These are phyloP conservation scores for Trididemnum clinides DNA, from an alignment of 23 tunicate species.

Conservation along the genomic window DNA sequence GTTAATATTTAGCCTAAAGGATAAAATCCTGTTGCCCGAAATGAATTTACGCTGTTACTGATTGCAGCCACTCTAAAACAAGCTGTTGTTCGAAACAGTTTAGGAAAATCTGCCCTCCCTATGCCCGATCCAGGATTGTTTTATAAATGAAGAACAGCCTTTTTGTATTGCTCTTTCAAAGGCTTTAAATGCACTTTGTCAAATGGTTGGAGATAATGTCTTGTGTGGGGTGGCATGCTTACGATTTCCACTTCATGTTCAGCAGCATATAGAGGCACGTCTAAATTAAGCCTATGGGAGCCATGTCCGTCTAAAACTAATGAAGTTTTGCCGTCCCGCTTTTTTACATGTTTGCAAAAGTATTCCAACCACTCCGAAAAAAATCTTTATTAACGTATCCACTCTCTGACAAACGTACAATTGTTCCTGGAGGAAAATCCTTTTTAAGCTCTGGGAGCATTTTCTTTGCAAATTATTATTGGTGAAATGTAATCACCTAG, in stretches of 20 bases:
- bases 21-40: too few species aligned
- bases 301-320: not conserved
- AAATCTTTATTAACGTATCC: not conserved
- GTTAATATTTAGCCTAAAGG: not conserved
- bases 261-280: not conserved
- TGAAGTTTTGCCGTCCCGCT: not conserved
- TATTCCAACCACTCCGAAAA: not conserved
- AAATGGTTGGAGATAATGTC: not conserved
- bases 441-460: too few species aligned
- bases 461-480: not conserved
- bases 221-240: too few species aligned
- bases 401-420: not conserved
- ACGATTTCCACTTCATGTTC: too few species aligned
- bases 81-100: not conserved
- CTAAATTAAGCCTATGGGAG: not conserved
- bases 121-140: too few species aligned
- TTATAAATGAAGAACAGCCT: not conserved
- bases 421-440: too few species aligned
- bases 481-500: not conserved
- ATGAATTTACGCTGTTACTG: too few species aligned
- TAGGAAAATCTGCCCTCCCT: too few species aligned
- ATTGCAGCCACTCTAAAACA: too few species aligned
- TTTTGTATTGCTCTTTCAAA: not conserved
- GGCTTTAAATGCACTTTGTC: not conserved
- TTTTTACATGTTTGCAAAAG: too few species aligned